These are phyloP conservation scores for Abrostola triplasia DNA, from an alignment of 2,888 invertebrate genomes.

Conservation along the genomic window DNA sequence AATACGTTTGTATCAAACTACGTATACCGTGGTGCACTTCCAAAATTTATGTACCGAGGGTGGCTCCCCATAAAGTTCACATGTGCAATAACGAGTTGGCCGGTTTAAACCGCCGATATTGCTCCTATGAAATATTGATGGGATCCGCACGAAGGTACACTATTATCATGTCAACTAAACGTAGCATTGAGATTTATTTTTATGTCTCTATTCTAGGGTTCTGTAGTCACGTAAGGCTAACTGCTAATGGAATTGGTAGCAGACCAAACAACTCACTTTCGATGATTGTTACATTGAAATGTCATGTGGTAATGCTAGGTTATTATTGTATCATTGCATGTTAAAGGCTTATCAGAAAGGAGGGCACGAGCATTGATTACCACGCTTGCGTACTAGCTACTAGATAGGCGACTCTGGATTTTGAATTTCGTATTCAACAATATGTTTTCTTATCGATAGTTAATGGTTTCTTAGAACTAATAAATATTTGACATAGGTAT, in stretches of 20 bases:
- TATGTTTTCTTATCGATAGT: no score
- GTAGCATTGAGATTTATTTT: constrained; percentile 50
- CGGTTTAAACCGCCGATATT: constrained; percentile 83
- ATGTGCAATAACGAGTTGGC: constrained; percentile 83
- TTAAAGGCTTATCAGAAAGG: no score
- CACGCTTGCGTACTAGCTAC: no score
- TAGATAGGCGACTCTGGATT: no score
- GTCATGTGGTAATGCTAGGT: no score
- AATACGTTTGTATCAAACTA: constrained; percentile 74
- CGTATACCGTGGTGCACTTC: constrained; percentile 69
- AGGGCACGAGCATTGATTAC: no score
- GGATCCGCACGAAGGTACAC: constrained; percentile 63
- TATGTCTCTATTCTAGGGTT: constrained; percentile 28
- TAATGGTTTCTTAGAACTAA: no score
- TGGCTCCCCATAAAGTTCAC: constrained; percentile 84
- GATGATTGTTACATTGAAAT: no score
- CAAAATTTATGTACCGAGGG: constrained; percentile 84
- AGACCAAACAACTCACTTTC: not conserved
- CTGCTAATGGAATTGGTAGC: not conserved
- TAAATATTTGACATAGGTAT: no score
- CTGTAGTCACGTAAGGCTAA: not conserved
- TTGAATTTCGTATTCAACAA: no score
- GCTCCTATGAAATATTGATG: constrained; percentile 84
- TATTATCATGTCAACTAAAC: constrained; percentile 62
- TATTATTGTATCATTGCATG: no score